Evolutionary conservation across 2,888 invertebrate genomes (phyloP), one percentile per base, ranked within the genome.

Genomic region (Aricia artaxerxes): DNA sequence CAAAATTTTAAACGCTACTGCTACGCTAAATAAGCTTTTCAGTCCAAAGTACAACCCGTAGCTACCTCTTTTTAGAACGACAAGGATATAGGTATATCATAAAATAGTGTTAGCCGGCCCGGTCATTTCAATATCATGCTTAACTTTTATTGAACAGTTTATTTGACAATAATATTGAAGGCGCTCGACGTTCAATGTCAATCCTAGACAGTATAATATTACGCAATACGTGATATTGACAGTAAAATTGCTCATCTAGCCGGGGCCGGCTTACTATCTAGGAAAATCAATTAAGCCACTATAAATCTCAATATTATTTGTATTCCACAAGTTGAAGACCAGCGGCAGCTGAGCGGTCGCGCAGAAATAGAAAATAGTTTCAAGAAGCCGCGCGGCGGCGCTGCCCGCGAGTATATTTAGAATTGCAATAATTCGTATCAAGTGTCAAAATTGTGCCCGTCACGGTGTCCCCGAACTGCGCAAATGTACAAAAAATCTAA

Each of bases 361-460:
- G 90, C 92, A 89, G 88, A 91, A 93, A 94, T 94, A 94, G 94
- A 94, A 94, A 93, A 94, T 94, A 92, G 93, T 92, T 94, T 94
- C 92, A 91, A 93, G 92, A 92, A 92, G 90, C 85, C 88, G 82
- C 82, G 85, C 69, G 86, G 87, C 61, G 80, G 53, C 73, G 80
- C 69, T 88, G 81, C 9, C 16, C 86, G 91, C 91, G 90, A 77
- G 3, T 77, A 61, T 53, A 61, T 44, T 53, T 64, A 72, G 38
- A 49, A 31, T 64, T n/a, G 69, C 69, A 69, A 69, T 69, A 69
- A 69, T 64, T 38, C 61, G 31, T 76, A 78, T 31, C 31, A 35
- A 53, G 49, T 49, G 64, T 79, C 69, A 53, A 76, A 69, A 72
- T 40, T 64, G 35, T 61, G 38, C 64, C 16, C 69, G 44, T 78